Evolutionary conservation across 2,888 invertebrate genomes (phyloP).

Genomic region (Tipula lateralis): DNA sequence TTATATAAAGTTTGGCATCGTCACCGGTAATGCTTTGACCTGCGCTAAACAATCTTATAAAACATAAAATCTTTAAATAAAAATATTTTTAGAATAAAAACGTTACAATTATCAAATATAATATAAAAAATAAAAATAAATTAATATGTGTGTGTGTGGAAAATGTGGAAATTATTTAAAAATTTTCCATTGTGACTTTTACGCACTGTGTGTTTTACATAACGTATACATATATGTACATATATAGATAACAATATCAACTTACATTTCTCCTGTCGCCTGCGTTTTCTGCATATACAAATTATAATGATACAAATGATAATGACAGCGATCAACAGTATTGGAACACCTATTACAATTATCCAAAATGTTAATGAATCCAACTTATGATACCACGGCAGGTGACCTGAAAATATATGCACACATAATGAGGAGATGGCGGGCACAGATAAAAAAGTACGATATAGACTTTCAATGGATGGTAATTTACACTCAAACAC

Average conservation of each 20-base stretch:
- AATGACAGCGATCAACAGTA: constrained; percentile 65
- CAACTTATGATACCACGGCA: constrained; percentile 73
- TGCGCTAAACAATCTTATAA: background rate
- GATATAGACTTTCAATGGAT: background rate
- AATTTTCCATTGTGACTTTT: background rate
- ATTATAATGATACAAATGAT: constrained; percentile 80
- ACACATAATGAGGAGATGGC: background rate
- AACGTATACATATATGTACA: background rate
- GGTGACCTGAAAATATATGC: constrained; percentile 57
- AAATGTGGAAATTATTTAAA: constrained; percentile 28
- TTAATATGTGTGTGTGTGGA: background rate
- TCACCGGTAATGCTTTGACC: background rate
- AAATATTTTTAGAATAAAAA: background rate
- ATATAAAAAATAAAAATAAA: background rate
- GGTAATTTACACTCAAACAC: background rate
- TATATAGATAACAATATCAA: no score
- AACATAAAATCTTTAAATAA: background rate
- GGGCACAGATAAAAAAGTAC: background rate
- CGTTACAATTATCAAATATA: background rate
- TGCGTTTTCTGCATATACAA: constrained; percentile 72
- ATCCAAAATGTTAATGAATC: constrained; percentile 76
- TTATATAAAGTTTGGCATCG: background rate
- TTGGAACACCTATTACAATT: constrained; percentile 63
- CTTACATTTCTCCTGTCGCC: constrained; percentile 57
- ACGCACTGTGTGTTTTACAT: background rate